These are phyloP conservation scores for Salvelinus sp. DNA, from an alignment of 2,113 vertebrate species.

Conservation along the genomic window DNA sequence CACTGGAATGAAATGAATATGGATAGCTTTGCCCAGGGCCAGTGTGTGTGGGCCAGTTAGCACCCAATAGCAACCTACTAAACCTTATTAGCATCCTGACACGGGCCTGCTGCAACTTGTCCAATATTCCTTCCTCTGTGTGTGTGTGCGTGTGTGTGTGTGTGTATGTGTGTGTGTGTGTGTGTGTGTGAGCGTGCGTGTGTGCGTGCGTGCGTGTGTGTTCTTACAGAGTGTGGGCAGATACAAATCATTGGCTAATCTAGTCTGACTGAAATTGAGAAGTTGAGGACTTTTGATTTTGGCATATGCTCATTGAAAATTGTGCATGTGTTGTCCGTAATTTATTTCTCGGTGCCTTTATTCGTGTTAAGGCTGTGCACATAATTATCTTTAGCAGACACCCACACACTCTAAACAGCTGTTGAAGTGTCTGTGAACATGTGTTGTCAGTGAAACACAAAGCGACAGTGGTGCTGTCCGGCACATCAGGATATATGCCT, in stretches of 20 bases:
- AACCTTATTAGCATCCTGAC: constrained; percentile 51
- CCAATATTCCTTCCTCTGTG: not conserved
- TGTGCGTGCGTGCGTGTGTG: no score
- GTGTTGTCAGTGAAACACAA: no score
- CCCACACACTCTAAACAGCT: constrained; percentile 13
- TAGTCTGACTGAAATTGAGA: not conserved
- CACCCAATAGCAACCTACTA: constrained; percentile 41
- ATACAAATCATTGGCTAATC: no score
- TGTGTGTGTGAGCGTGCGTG: not conserved
- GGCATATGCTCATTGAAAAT: no score
- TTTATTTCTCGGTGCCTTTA: not conserved
- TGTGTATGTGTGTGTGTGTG: constrained; percentile 2
- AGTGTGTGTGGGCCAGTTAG: constrained; percentile 38
- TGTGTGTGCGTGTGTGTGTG: not conserved
- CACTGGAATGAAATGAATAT: no score
- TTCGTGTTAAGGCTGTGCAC: not conserved
- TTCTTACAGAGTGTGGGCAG: no score
- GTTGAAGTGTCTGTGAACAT: not conserved
- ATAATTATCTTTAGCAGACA: not conserved
- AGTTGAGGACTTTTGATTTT: not conserved
- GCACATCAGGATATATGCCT: constrained; percentile 32
- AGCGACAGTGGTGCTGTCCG: not conserved
- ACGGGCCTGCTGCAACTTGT: constrained; percentile 57
- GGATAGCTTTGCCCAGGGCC: constrained; percentile 1
- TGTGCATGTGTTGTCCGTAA: not conserved